phyloP scores from a whole-genome alignment of 2,797 vertebrate species.

The Hoplostethus mediterraneus region DNA sequence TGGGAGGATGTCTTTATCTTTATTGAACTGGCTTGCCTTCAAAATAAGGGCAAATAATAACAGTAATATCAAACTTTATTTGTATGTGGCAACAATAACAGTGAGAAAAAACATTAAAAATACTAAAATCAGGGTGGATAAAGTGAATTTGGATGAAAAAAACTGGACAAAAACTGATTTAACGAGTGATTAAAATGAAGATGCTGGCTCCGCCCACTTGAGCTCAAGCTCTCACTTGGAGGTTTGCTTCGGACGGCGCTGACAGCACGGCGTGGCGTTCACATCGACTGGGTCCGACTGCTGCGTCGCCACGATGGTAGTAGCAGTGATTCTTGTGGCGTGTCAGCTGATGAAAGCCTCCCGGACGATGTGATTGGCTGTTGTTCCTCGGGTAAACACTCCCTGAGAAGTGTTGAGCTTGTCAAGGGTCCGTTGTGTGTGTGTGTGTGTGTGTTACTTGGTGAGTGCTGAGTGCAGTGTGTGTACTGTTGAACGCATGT shows the following conservation, averaged over 20 bases:
- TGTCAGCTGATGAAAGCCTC: constrained; percentile 57
- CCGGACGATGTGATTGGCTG: constrained; percentile 58
- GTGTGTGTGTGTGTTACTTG: constrained; percentile 1
- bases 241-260: constrained; percentile 31
- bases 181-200: too few species aligned
- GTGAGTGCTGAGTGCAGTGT: constrained; percentile 32
- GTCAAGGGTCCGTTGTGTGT: constrained; percentile 33
- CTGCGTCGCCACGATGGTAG: constrained; percentile 39
- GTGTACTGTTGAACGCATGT: constrained; percentile 41
- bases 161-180: too few species aligned
- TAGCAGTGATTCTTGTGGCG: constrained; percentile 5
- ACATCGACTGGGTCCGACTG: constrained; percentile 51
- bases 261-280: constrained; percentile 24
- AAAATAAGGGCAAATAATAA: constrained; percentile 2
- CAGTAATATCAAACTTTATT: not conserved
- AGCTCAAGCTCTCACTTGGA: constrained; percentile 2
- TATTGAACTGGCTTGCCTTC: constrained; percentile 19
- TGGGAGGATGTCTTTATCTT: constrained; percentile 54
- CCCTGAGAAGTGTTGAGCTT: constrained; percentile 71
- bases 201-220: too few species aligned
- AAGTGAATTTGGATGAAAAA: not conserved
- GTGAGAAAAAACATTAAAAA: constrained; percentile 24
- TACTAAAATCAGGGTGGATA: constrained; percentile 32
- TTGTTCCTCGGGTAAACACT: constrained; percentile 68
- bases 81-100: not conserved